Evolutionary conservation across 2,888 invertebrate genomes (phyloP).

Genomic region (Caenorhabditis becei): DNA sequence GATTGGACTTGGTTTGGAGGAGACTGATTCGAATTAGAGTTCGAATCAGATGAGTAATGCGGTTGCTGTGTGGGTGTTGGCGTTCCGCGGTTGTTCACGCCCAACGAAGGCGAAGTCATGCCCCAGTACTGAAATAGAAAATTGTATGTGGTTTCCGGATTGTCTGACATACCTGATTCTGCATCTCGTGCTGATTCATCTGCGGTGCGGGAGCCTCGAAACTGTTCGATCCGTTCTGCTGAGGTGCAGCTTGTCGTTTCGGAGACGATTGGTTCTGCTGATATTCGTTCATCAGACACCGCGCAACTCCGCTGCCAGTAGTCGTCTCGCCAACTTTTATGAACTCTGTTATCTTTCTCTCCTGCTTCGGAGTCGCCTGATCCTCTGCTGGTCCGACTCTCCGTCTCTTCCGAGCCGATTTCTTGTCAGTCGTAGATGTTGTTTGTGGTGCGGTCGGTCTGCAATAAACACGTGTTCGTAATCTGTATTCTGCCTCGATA

Average conservation of each 20-base stretch:
- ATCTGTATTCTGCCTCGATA: neutral
- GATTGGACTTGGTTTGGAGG: constrained; percentile 56
- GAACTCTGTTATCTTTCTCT: constrained; percentile 74
- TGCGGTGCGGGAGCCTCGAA: constrained; percentile 30
- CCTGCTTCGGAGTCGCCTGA: constrained; percentile 69
- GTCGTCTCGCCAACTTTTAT: constrained; percentile 48
- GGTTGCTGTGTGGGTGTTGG: constrained; percentile 63
- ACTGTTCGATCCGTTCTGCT: constrained; percentile 56
- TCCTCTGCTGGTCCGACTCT: constrained; percentile 28
- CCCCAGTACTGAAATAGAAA: constrained; percentile 45
- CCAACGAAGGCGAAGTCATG: constrained; percentile 50
- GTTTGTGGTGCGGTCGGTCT: constrained; percentile 47
- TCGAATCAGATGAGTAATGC: constrained; percentile 66
- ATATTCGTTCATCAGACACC: constrained; percentile 44
- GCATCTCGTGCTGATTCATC: constrained; percentile 45
- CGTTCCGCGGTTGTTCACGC: constrained; percentile 55
- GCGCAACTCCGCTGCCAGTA: constrained; percentile 23
- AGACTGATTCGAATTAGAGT: constrained; percentile 68
- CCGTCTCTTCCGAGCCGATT: constrained; percentile 63
- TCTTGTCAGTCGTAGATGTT: constrained; percentile 61
- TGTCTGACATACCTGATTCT: constrained; percentile 3
- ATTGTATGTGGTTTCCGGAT: neutral
- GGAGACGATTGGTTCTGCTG: constrained; percentile 60
- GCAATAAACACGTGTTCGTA: constrained; percentile 25
- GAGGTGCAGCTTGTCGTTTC: constrained; percentile 42